A percentile compares a stretch with the other conserved stretches of the same genome.
These are phyloP conservation scores for Augochlorella aurata DNA, from an alignment of 2,888 invertebrate genomes.

Conservation along the genomic window DNA sequence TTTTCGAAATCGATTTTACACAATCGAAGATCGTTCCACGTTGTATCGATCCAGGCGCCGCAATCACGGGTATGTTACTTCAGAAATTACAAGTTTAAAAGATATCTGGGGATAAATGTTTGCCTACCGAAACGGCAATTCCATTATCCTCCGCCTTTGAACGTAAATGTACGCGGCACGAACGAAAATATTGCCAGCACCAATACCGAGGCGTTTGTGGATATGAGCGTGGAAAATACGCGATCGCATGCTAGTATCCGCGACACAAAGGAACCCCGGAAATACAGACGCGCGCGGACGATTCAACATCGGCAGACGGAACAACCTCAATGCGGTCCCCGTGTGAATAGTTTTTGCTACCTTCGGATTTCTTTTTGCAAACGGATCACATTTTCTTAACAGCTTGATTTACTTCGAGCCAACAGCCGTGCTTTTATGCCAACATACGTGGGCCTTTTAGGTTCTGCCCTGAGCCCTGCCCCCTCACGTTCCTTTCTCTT, in stretches of 20 bases:
- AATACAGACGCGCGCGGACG: conserved; percentile 30
- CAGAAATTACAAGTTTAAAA: conserved; percentile 68
- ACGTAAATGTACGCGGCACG: conserved; percentile 54
- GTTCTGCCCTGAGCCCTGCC: neutral
- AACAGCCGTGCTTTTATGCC: conserved; percentile 29
- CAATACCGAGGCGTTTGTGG: conserved; percentile 21
- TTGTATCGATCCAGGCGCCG: conserved; percentile 5
- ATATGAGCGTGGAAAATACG: conserved; percentile 42
- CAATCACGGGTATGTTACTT: conserved; percentile 53
- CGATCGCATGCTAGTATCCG: conserved; percentile 36
- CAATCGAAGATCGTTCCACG: neutral
- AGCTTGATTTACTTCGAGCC: conserved; percentile 45
- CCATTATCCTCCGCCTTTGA: conserved; percentile 73
- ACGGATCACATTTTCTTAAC: conserved; percentile 55
- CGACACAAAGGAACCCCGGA: conserved; percentile 35
- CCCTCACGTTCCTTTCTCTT: neutral
- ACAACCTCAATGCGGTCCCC: conserved; percentile 42
- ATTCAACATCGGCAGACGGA: conserved; percentile 31
- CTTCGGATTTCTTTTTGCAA: conserved; percentile 21
- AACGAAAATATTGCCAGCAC: conserved; percentile 58
- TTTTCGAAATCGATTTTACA: neutral
- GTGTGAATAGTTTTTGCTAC: conserved; percentile 41
- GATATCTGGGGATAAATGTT: conserved; percentile 68
- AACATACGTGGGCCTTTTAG: conserved; percentile 16
- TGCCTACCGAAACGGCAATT: conserved; percentile 71